Evolutionary conservation across 2,888 invertebrate species (phyloP), one percentile per base, ranked within the genome.

Genomic region (Cataglyphis rosenhaueri): DNA sequence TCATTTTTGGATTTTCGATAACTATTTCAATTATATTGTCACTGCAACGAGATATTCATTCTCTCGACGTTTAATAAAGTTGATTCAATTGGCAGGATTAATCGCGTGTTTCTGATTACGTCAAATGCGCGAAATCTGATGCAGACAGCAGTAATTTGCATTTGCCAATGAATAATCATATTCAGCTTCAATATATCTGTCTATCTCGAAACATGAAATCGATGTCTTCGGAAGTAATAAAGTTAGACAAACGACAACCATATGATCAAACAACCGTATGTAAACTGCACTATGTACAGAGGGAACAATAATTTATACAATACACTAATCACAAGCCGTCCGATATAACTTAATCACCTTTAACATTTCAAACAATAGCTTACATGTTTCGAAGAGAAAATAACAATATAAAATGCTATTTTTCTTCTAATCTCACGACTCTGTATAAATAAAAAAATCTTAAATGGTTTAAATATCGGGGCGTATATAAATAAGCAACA

Each of bases 21-120:
- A 68, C 41, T 29, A 12, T 57, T 66, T 57, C 32, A 38, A 57
- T 76, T 61, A 44, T 48, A n/a, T 5, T 32, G 21, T 32, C 21
- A 3, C 21, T 18, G 41, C 41, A 57, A 57, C 29, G 41, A 21
- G 29, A 70, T 44, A 78, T 57, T 57, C 21, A 3, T 70, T 32
- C 55, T 21, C 41, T 21, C 6, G 18, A 21, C 10, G 18, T 35
- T 21, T 78, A 48, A 78, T 78, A 41, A 70, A 71, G 12, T 71
- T 59, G 71, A 70, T 78, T 41, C 18, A 41, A 70, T 78, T 21
- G 4, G 8, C n/a, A 32, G 18, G 70, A 78, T 78, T 71, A 78
- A 70, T 78, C 21, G 41, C 52, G 48, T 4, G 8, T 32, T 35
- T 2, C 18, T 25, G 78, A 29, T 65, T 55, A 21, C 35, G n/a